These are phyloP conservation scores for Thunnus albacares DNA, from an alignment of 2,797 vertebrate genomes.

Conservation along the genomic window DNA sequence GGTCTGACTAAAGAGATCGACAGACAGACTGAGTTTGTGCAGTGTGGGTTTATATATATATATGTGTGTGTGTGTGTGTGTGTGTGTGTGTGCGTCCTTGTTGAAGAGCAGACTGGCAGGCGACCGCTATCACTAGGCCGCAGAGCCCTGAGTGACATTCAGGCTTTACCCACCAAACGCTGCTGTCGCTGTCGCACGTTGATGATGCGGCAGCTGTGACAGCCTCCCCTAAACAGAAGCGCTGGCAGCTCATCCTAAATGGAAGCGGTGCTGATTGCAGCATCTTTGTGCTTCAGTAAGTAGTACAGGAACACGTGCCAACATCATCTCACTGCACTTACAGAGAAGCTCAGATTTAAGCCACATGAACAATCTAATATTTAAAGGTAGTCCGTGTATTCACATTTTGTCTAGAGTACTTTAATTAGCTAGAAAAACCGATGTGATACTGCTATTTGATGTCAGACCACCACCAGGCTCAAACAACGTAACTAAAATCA, in stretches of 20 bases:
- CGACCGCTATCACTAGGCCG: constrained; percentile 39
- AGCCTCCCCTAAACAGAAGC: constrained; percentile 15
- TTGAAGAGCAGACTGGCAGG: constrained; percentile 57
- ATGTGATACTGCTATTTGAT: background rate
- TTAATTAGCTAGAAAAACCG: background rate
- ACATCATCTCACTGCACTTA: constrained; percentile 13
- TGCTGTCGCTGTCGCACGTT: constrained; percentile 56
- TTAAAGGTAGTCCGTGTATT: background rate
- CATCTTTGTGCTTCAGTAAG: constrained; percentile 17
- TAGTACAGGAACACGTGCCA: constrained; percentile 3
- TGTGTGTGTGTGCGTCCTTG: constrained; percentile 61
- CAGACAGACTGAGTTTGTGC: background rate
- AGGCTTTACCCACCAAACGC: constrained; percentile 51
- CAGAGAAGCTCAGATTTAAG: constrained; percentile 4
- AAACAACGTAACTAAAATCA: no score
- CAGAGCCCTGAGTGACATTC: constrained; percentile 68
- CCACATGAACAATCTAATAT: background rate
- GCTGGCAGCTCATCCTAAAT: constrained; percentile 27
- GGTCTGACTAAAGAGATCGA: background rate
- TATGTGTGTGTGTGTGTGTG: constrained; percentile 33
- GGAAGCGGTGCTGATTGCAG: constrained; percentile 46
- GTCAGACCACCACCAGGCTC: background rate
- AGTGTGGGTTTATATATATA: background rate
- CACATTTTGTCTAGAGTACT: background rate
- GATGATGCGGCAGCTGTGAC: constrained; percentile 68